phyloP scores from a whole-genome alignment of 2,888 invertebrate species.

The Girardia tigrina region DNA sequence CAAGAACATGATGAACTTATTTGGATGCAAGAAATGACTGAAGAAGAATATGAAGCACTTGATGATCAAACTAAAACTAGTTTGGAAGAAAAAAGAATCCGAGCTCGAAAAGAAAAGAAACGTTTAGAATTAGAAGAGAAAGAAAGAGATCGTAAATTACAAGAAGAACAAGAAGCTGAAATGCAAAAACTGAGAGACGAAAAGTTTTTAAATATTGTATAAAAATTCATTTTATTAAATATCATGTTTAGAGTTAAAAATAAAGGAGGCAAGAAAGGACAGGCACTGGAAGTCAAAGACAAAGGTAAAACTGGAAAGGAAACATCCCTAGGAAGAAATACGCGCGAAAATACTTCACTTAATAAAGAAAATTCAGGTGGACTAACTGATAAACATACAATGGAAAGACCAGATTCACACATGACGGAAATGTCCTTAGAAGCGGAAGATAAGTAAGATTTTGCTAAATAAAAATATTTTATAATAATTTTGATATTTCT shows the following conservation, averaged over 20 bases:
- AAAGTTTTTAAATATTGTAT: slow-evolving; percentile 25
- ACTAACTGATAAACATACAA: slow-evolving; percentile 35
- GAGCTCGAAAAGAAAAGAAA: slow-evolving; percentile 44
- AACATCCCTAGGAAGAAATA: background rate
- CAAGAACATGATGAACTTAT: slow-evolving; percentile 43
- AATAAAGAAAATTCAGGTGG: background rate
- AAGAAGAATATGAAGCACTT: slow-evolving; percentile 50
- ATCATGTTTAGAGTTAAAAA: slow-evolving; percentile 37
- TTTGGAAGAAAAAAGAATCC: slow-evolving; percentile 46
- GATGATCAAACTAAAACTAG: slow-evolving; percentile 44
- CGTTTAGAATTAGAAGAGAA: slow-evolving; percentile 41
- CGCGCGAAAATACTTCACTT: slow-evolving; percentile 26
- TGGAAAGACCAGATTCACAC: slow-evolving; percentile 47
- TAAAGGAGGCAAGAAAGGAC: slow-evolving; percentile 37
- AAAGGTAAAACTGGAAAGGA: slow-evolving; percentile 7
- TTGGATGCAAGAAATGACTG: slow-evolving; percentile 49
- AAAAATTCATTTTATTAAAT: background rate
- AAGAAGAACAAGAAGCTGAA: slow-evolving; percentile 44
- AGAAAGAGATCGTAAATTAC: slow-evolving; percentile 43
- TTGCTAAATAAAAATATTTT: background rate
- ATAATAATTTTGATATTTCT: background rate
- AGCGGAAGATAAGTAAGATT: slow-evolving; percentile 25
- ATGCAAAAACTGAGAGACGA: slow-evolving; percentile 43
- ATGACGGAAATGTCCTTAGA: slow-evolving; percentile 39
- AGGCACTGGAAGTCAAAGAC: slow-evolving; percentile 39